Evolutionary conservation across 35 echinoderm and acorn worm species (phyloP).

Genomic region (Lytechinus variegatus): DNA sequence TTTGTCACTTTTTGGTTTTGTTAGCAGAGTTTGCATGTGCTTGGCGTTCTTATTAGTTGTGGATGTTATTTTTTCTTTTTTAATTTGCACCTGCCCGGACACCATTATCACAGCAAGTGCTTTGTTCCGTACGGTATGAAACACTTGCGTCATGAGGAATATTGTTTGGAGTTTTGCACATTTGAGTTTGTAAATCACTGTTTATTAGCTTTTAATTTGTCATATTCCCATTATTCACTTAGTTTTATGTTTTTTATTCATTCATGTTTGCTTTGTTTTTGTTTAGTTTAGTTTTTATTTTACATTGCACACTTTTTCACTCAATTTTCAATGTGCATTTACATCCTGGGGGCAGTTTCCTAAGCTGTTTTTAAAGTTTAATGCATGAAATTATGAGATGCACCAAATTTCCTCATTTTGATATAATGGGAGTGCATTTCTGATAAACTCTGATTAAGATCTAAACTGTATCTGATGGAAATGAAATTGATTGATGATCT

Average conservation of each 20-base stretch:
- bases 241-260: not conserved
- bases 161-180: constrained; percentile 47
- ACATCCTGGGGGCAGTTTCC: no score
- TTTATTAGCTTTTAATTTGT: not conserved
- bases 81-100: constrained; percentile 1
- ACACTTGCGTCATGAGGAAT: constrained; percentile 17
- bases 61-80: constrained; percentile 20
- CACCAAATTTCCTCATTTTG: no score
- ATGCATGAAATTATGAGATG: no score
- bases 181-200: not conserved
- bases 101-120: constrained; percentile 16
- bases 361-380: no score
- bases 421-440: no score
- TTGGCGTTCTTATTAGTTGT: not conserved
- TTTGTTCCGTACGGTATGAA: not conserved
- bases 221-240: not conserved
- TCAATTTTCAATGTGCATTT: no score
- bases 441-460: no score
- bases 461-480: no score
- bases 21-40: constrained; percentile 42
- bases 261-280: not conserved
- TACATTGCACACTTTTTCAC: no score
- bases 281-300: not conserved
- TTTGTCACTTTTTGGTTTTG: constrained; percentile 26
- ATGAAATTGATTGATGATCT: no score